Base-by-base conservation (phyloP, 2,888 invertebrate genomes). In the Nomada ferruginata region DNA sequence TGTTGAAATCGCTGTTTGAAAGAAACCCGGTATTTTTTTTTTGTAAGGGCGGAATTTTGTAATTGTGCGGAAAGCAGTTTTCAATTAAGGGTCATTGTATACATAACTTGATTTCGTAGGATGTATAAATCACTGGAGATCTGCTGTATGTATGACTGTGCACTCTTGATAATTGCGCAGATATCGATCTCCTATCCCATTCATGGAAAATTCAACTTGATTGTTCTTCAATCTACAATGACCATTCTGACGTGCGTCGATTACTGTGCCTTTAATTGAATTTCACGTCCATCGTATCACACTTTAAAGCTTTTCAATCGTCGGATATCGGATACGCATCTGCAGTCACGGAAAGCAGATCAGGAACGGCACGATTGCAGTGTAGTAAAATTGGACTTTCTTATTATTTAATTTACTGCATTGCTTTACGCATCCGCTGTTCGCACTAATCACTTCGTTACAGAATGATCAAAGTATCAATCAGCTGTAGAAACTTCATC, bases 161-260 rank as follows among this genome's bases (percentile, higher is more conserved):
- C 20, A 42, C 55, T 66, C 42, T 20, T 23, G 50, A 55, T 65
- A 55, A 64, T 63, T 44, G 55, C 26, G 29, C 26, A 26, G 44
- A 44, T 11, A 60, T 42, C 23, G 55, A 36, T 63, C 36, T 64
- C 42, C 13, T 4, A 13, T 29, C 2, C 26, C 18, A 18, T 63
- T 23, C 13, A 1, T 26, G 36, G 36, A 47, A 57, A 44, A 47
- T 63, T 76, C 63, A 57, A 55, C 63, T 23, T 36, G 64, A 71
- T 75, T 69, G 74, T 75, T 60, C 69, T 75, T 60, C 60, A 42
- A 60, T 75, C 69, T 44, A 60, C 60, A 75, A 63, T 23, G 53
- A 71, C 63, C 23, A 76, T 26, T 36, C 47, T 10, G 59, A 18
- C 66, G 13, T 29, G 5, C 23, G 5, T 13, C 18, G 55, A 68